Evolutionary conservation across 37 sponge, comb jelly and placozoan genomes (phyloP), one percentile per base, ranked within the genome.

Genomic region (Cliona cf. orientalis): DNA sequence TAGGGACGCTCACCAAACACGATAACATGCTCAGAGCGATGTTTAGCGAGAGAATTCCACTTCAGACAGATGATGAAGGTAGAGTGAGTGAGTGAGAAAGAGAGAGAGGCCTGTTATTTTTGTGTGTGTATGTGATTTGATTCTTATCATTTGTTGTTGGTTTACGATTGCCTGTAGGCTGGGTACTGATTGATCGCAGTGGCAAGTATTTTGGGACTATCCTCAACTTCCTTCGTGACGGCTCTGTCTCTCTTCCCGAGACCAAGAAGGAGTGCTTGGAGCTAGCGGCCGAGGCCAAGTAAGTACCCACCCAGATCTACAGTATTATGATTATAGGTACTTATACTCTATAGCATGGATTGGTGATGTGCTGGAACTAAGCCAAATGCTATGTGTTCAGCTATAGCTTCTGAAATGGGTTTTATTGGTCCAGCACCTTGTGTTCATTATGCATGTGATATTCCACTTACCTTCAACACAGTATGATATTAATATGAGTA

Each of bases 11-110:
- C 42, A 84, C 90, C 43, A 91, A 95, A 42, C 89, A 95, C 39
- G 99, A 96, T 41, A 95, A 91, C 45, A 99, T 99, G 99, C 89
- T 99, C 11, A 66, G 94, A 43, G 97, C 97, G 9, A 99, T 99
- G 99, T 99, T 99, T 57, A 97, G 95, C 78, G 95, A 93, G 35
- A 78, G 95, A 63, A 90, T 99, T 84, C 95, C 94, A 21, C 80
- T 97, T 38, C 89, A 91, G 60, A 91, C 79, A 29, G 99, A 99
- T 59, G 89, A 85, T 29, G 99, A 95, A 83, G 99, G 99, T 95
- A 42, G 5, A n/a, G 69, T 66, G 11, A 31, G n/a, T 58, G 3
- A 21, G 4, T 72, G 64, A 36, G 44, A 23, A 46, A 29, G n/a
- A 23, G 63, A 49, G 53, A 49, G 14, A 9, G 53, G 53, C 36